Percentiles rank a stretch among this genome's conserved stretches.
Conservation (phyloP, 1,140 invertebrate species). For the Planococcus citri region DNA sequence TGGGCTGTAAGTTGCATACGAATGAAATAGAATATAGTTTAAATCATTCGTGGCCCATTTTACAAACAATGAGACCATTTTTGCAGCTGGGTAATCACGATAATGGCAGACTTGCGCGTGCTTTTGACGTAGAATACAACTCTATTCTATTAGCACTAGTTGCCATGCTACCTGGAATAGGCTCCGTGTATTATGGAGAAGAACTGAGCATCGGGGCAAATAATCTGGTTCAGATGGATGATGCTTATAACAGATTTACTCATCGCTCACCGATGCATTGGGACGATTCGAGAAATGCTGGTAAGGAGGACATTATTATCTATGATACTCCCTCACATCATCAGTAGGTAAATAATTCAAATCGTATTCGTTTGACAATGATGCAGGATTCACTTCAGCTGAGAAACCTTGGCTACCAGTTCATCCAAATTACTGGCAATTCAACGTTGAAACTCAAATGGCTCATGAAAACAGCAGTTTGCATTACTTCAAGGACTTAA, state of each 20-base stretch:
- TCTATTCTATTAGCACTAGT: slow-evolving; percentile 52
- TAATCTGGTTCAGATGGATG: slow-evolving; percentile 40
- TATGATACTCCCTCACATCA: too few species aligned
- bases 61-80: too few species aligned
- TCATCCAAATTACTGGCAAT: slow-evolving; percentile 37
- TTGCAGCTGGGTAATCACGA: slow-evolving; percentile 50
- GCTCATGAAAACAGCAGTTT: slow-evolving; percentile 5
- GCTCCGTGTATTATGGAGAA: slow-evolving; percentile 64
- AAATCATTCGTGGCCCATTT: too few species aligned
- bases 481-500: slow-evolving; percentile 22
- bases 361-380: not conserved
- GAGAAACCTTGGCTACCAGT: slow-evolving; percentile 36
- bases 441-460: slow-evolving; percentile 36
- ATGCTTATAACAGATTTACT: slow-evolving; percentile 41
- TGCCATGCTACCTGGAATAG: slow-evolving; percentile 53
- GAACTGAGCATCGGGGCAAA: slow-evolving; percentile 60
- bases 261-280: slow-evolving; percentile 64
- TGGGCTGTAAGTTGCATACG: too few species aligned
- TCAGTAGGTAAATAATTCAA: too few species aligned
- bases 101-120: slow-evolving; percentile 40
- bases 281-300: slow-evolving; percentile 34
- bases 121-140: slow-evolving; percentile 42
- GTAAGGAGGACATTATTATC: not conserved
- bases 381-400: not conserved
- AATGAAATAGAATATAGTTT: too few species aligned